Evolutionary conservation across 2,797 vertebrate genomes (phyloP), one percentile per base, ranked within the genome.

Genomic region (Acestrorhynchus altus): DNA sequence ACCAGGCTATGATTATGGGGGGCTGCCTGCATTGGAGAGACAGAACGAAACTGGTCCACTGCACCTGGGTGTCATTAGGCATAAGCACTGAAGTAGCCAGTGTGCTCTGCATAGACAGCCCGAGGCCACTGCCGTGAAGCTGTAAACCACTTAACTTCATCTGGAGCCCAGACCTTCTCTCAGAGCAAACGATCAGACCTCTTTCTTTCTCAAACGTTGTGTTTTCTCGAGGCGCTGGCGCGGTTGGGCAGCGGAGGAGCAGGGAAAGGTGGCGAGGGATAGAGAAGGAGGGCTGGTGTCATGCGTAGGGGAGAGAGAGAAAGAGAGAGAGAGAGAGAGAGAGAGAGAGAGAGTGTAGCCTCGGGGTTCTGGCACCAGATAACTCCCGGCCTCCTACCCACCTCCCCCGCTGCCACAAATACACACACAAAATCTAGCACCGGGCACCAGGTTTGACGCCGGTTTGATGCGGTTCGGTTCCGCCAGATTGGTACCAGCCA

Each of bases 181-280:
- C 60, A 39, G 26, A 26, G 60, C 70, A 6, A 47, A 16, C 46
- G 12, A 47, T 47, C 46, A 47, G 6, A 47, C 46, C 31, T 16
- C 46, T 47, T 18, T 47, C 49, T 20, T n/a, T 20, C 49, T n/a
- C 18, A n/a, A 51, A n/a, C 82, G 76, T 81, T 72, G 74, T 88
- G 83, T 90, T 92, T 91, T n/a, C n/a, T 89, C 87, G 81, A 82
- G 77, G 80, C 83, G 88, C 84, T 68, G 77, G 81, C 80, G 82
- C 72, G 0, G 49, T 63, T 42, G 54, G 71, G 66, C 31, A n/a
- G 31, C 31, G 6, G 31, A 35, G 31, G 31, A 6, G 31, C 31
- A 35, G 31, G 73, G 80, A 71, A 83, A 60, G 16, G 31, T 40
- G 44, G 31, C 2, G 31, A 2, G 31, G 31, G 73, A 64, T 57